Evolutionary conservation across 2,888 invertebrate species (phyloP).

Genomic region (Torymus tubicola): DNA sequence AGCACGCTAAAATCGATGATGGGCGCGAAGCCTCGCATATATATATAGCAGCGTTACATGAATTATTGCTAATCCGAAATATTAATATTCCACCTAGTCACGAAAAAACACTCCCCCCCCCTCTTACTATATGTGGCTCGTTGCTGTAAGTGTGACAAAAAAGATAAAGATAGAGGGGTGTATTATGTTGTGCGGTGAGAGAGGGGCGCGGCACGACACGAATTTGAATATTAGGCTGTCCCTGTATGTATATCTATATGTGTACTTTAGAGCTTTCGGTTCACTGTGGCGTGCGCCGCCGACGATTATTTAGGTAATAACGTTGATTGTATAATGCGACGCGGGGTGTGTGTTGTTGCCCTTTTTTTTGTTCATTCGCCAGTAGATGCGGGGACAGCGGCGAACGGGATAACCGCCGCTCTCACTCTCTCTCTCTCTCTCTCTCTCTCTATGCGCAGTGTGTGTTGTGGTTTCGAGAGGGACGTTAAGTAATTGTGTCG

Average conservation of each 20-base stretch:
- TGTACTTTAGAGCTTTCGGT: neutral
- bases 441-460: too few relatives aligned
- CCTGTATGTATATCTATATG: too few relatives aligned
- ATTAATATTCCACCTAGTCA: constrained; percentile 45
- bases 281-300: neutral
- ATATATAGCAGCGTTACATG: neutral
- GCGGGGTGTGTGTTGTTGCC: neutral
- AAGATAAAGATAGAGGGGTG: neutral
- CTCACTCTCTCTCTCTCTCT: too few relatives aligned
- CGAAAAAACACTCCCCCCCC: neutral
- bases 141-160: neutral
- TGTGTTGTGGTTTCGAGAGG: too few relatives aligned
- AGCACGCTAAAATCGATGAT: constrained; percentile 48
- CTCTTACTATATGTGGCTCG: neutral
- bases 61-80: constrained; percentile 37
- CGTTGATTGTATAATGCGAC: constrained; percentile 23
- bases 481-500: neutral
- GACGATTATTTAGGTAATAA: constrained; percentile 5
- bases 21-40: constrained; percentile 17
- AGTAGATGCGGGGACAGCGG: too few relatives aligned
- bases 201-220: neutral
- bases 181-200: neutral
- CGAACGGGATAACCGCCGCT: too few relatives aligned
- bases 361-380: too few relatives aligned
- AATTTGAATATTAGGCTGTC: constrained; percentile 23